Evolutionary conservation across 2,797 vertebrate species (phyloP), one percentile per base, ranked within the genome.

Genomic region (Sebastes hubbsi): DNA sequence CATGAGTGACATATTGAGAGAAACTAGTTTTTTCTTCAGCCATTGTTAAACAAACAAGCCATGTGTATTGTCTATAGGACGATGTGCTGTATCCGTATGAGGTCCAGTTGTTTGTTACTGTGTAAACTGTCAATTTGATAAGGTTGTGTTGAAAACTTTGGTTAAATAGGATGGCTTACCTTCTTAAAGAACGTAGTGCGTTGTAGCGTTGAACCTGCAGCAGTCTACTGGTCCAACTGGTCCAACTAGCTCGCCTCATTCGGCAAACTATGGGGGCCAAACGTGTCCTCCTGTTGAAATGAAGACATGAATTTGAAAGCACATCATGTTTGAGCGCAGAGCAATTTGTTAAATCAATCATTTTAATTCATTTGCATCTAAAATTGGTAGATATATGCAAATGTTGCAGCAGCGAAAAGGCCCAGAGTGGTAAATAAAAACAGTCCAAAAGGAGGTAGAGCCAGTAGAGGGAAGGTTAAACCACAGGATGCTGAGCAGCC

Each of bases 81-180:
- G 9, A 8, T 4, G 18, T 16, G 24, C 56, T 34, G 42, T 20
- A n/a, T 52, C 49, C 1, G 20, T 52, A n/a, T 52, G 8, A 49
- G 42, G 2, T 52, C 49, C 8, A 20, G 49, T n/a, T 52, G 8
- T 52, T 20, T 13, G 46, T 27, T 20, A 16, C 29, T 77, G 64
- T 80, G 72, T 52, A 65, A 69, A 75, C 27, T 54, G 27, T 72
- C 60, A 4, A 9, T 18, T 54, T 59, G 3, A 49, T 20, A 73
- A 86, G 77, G 61, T 86, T 0, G 58, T 62, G 86, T 77, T 85
- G 81, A 87, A 72, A 86, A 20, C 5, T 3, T 42, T 10, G 2
- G 5, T n/a, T 62, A 6, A 78, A 82, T 60, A 74, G 78, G 52
- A 58, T 52, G 67, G 27, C 22, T 61, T 2, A 6, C 29, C 25